Evolutionary conservation across 2,888 invertebrate genomes (phyloP).

Genomic region (Melieria picta): DNA sequence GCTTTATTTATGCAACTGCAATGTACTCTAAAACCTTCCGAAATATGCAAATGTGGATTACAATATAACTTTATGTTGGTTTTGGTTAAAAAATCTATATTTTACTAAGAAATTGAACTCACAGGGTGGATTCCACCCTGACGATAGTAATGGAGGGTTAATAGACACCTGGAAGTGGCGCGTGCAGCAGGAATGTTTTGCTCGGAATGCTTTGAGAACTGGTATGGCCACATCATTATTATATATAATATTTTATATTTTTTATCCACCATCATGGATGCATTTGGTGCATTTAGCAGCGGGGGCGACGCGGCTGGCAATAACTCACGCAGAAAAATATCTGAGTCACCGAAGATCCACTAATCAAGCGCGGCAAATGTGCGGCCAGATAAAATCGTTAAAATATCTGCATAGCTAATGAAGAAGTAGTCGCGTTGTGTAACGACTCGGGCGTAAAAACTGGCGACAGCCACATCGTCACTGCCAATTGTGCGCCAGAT

Average conservation of each 20-base stretch:
- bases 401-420: constrained; percentile 34
- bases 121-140: too few species aligned
- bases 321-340: constrained; percentile 27
- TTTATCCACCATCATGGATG: neutral
- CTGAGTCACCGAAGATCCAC: constrained; percentile 28
- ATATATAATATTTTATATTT: too few species aligned
- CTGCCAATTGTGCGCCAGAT: constrained; percentile 26
- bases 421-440: neutral
- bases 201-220: neutral
- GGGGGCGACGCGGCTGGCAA: neutral
- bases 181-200: neutral
- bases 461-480: neutral
- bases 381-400: constrained; percentile 33
- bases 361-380: constrained; percentile 21
- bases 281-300: neutral
- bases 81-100: too few species aligned
- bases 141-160: too few species aligned
- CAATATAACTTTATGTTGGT: too few species aligned
- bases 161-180: too few species aligned
- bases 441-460: constrained; percentile 15
- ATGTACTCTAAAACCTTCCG: too few species aligned
- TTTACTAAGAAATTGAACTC: too few species aligned
- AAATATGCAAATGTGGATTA: too few species aligned
- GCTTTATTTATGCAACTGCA: too few species aligned
- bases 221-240: too few species aligned